Conservation (phyloP, 2,888 invertebrate genomes). For the Agrypnus murinus region DNA sequence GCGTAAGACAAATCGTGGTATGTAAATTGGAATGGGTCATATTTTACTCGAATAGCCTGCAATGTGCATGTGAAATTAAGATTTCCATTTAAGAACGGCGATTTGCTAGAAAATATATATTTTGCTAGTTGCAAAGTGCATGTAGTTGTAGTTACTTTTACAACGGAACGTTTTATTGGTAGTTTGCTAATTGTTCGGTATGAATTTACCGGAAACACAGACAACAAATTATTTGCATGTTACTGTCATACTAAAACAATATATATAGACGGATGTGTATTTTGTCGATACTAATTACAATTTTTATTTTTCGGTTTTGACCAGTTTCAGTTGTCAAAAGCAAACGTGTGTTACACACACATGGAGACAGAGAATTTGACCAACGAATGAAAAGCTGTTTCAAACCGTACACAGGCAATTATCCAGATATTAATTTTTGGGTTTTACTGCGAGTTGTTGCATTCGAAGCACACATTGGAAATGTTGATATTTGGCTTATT, state of each 20-base stretch:
- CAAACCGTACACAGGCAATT: background rate
- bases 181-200: too few species aligned
- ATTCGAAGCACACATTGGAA: background rate
- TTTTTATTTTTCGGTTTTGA: too few species aligned
- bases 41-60: conserved; percentile 52
- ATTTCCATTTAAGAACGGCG: conserved; percentile 53
- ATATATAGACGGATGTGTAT: too few species aligned
- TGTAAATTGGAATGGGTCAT: conserved; percentile 56
- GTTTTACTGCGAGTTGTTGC: background rate
- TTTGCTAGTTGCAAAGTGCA: conserved; percentile 19
- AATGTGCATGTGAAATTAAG: conserved; percentile 55
- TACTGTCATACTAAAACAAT: too few species aligned
- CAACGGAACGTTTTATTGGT: too few species aligned
- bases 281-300: too few species aligned
- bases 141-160: background rate
- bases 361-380: background rate
- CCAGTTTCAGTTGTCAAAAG: conserved; percentile 13
- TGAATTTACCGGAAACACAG: too few species aligned
- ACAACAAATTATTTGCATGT: too few species aligned
- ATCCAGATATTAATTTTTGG: conserved; percentile 5
- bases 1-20: conserved; percentile 56
- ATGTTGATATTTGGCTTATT: background rate
- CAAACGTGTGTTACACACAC: background rate
- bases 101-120: conserved; percentile 43
- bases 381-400: background rate